Percentiles rank a stretch among this genome's conserved stretches.
Conservation (phyloP, 2,113 vertebrate species). For the Henicopernis longicauda region DNA sequence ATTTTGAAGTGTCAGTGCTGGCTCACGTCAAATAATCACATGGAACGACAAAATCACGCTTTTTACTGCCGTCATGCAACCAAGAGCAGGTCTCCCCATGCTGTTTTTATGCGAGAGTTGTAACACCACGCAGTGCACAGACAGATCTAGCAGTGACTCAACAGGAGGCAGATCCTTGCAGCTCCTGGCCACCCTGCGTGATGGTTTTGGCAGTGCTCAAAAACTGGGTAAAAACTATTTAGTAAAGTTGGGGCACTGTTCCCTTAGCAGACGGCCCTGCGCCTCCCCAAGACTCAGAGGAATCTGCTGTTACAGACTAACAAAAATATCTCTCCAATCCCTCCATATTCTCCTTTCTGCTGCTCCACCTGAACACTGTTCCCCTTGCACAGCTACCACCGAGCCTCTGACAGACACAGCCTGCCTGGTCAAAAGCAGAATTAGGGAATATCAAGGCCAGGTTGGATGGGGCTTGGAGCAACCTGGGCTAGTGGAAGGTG, state of each 20-base stretch:
- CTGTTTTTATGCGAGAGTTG: neutral
- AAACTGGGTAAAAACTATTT: neutral
- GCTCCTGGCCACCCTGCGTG: neutral
- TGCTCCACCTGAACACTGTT: neutral
- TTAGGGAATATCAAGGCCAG: neutral
- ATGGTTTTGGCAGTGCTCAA: neutral
- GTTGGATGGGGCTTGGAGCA: too few species aligned
- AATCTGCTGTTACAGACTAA: neutral
- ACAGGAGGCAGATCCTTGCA: neutral
- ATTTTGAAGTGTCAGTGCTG: neutral
- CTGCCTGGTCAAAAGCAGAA: neutral
- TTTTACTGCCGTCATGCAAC: neutral
- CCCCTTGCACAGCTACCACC: neutral
- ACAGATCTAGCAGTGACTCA: neutral
- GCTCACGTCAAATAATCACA: neutral
- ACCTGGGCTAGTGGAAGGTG: too few species aligned
- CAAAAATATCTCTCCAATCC: neutral
- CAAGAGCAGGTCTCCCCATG: neutral
- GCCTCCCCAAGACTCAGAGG: neutral
- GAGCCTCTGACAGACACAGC: neutral
- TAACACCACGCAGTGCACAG: neutral
- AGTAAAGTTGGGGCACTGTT: neutral
- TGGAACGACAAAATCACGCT: neutral
- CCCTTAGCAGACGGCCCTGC: neutral
- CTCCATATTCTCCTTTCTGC: neutral